phyloP scores from a whole-genome alignment of 2,888 invertebrate genomes.

The Thereva unica region DNA sequence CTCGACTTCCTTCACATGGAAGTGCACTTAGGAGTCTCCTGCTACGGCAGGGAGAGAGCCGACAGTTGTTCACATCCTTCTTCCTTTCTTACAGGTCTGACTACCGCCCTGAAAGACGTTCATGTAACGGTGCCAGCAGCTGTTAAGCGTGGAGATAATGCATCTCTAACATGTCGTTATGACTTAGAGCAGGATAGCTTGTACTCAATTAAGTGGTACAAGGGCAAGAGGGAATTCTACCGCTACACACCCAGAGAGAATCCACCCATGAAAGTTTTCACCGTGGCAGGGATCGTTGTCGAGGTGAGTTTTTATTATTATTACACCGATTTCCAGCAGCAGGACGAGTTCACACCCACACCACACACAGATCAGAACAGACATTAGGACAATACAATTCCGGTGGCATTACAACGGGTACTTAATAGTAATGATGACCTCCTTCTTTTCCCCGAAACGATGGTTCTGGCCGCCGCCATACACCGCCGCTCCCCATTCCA shows the following conservation, averaged over 20 bases:
- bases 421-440: too few species aligned
- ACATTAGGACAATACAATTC: not conserved
- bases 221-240: slow-evolving; percentile 68
- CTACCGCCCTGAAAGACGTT: slow-evolving; percentile 62
- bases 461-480: too few species aligned
- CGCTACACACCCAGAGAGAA: slow-evolving; percentile 67
- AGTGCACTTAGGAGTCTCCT: slow-evolving; percentile 17
- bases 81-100: slow-evolving; percentile 45
- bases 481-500: too few species aligned
- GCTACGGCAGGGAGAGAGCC: too few species aligned
- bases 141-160: slow-evolving; percentile 63
- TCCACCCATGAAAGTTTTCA: slow-evolving; percentile 68
- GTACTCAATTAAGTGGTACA: slow-evolving; percentile 73
- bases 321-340: slow-evolving; percentile 19
- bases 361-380: not conserved
- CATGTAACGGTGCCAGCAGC: slow-evolving; percentile 66
- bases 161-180: slow-evolving; percentile 65
- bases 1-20: slow-evolving; percentile 10
- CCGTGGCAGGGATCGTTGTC: slow-evolving; percentile 65
- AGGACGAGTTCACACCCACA: slow-evolving; percentile 12
- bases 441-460: too few species aligned
- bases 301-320: slow-evolving; percentile 58
- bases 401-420: too few species aligned
- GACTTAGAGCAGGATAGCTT: slow-evolving; percentile 69
- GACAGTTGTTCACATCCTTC: slow-evolving; percentile 13